Percentiles rank a stretch among this genome's conserved stretches.
Evolutionary conservation across 2,888 invertebrate species (phyloP).

Genomic region (Phyllotreta cruciferae): DNA sequence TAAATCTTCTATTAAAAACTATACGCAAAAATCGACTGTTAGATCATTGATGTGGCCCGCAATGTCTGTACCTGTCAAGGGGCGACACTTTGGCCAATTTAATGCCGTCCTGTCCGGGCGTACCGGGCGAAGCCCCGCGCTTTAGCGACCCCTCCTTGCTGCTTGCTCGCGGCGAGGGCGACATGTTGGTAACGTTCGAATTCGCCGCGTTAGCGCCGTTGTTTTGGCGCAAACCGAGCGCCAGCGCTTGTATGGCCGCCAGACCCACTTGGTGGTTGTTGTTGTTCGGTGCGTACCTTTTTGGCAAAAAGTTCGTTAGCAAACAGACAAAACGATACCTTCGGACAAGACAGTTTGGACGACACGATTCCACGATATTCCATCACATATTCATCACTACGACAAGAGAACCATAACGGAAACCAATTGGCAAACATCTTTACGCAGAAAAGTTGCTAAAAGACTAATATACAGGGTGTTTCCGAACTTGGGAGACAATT

Average conservation of each 20-base stretch:
- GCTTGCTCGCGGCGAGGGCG: constrained; percentile 60
- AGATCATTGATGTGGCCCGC: not conserved
- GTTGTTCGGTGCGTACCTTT: constrained; percentile 62
- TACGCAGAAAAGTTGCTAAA: too few relatives aligned
- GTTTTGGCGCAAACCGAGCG: constrained; percentile 60
- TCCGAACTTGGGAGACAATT: too few relatives aligned
- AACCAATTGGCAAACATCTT: too few relatives aligned
- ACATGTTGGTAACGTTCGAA: constrained; percentile 57
- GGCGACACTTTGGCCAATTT: constrained; percentile 60
- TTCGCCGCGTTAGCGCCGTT: constrained; percentile 58
- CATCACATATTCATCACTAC: too few relatives aligned
- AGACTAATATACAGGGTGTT: too few relatives aligned
- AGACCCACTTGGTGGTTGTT: constrained; percentile 76
- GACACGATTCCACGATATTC: too few relatives aligned
- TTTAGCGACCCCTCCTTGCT: constrained; percentile 62
- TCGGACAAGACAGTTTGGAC: too few relatives aligned
- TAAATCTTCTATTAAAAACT: not conserved
- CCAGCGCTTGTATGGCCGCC: constrained; percentile 80
- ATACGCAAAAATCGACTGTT: too few relatives aligned
- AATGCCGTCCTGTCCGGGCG: constrained; percentile 55
- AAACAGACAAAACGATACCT: not conserved
- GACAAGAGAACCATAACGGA: too few relatives aligned
- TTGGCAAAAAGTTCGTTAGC: constrained; percentile 14
- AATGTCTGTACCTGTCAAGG: constrained; percentile 57
- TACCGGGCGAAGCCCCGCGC: constrained; percentile 56